A percentile compares a stretch with the other conserved stretches of the same genome.
Conservation (phyloP, 1,140 invertebrate species). For the Mya arenaria region DNA sequence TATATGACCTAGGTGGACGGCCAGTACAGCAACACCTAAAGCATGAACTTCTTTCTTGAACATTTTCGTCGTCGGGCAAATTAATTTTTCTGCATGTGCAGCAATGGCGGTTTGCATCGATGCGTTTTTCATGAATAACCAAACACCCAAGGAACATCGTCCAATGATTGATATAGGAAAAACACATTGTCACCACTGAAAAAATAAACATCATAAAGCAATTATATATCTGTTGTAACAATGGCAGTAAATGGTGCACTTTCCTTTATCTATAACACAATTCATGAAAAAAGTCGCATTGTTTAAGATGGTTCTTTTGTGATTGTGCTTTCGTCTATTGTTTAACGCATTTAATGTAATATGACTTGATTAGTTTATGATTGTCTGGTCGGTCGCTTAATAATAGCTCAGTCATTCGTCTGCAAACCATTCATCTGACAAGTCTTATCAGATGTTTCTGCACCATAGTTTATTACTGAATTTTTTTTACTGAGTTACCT, state of each 20-base stretch:
- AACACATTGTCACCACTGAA: not conserved
- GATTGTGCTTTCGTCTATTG: not conserved
- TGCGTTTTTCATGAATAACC: not conserved
- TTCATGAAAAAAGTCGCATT: no score
- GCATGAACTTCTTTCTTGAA: not conserved
- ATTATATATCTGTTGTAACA: not conserved
- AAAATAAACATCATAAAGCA: not conserved
- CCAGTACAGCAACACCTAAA: conserved; percentile 2
- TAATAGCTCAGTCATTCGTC: no score
- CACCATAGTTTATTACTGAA: no score
- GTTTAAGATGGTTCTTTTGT: not conserved
- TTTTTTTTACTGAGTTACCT: no score
- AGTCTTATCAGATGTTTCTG: no score
- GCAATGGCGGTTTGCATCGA: not conserved
- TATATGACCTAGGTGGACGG: not conserved
- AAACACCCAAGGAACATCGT: not conserved
- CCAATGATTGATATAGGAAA: conserved; percentile 1
- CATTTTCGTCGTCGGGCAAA: not conserved
- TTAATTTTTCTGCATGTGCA: not conserved
- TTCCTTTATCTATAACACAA: no score
- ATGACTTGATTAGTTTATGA: not conserved
- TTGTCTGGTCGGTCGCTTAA: not conserved
- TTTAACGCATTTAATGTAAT: not conserved
- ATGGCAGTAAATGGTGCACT: no score
- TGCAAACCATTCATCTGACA: no score